Conservation (phyloP, 2,113 vertebrate genomes). For the Bombycilla garrulus region DNA sequence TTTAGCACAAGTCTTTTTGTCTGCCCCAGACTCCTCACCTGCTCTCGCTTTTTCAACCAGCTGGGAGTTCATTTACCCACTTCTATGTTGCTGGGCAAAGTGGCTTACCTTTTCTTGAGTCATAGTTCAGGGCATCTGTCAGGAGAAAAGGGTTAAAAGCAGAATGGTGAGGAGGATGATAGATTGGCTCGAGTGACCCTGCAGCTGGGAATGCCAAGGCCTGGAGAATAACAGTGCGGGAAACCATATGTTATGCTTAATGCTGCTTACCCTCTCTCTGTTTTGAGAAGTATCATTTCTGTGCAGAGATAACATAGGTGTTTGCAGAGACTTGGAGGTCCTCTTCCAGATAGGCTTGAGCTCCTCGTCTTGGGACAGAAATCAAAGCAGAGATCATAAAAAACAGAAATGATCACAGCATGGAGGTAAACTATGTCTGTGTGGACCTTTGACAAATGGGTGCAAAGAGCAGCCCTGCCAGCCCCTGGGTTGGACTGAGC, state of each 20-base stretch:
- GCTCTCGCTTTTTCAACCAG: neutral
- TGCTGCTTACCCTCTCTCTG: neutral
- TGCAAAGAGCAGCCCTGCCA: neutral
- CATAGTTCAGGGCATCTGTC: neutral
- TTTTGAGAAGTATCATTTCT: neutral
- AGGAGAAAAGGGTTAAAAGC: neutral
- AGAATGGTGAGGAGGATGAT: neutral
- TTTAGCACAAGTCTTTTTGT: neutral
- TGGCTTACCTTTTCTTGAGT: neutral
- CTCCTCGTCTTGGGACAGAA: neutral
- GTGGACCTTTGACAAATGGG: neutral
- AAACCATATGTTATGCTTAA: neutral
- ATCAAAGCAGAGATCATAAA: neutral
- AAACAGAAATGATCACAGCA: neutral
- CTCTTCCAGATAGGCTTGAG: neutral
- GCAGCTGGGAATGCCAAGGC: neutral
- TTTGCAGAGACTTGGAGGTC: neutral
- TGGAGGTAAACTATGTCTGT: neutral
- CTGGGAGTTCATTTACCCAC: neutral
- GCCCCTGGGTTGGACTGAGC: fast-evolving
- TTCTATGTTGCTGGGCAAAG: neutral
- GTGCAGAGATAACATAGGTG: neutral
- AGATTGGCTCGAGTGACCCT: neutral
- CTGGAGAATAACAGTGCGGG: neutral
- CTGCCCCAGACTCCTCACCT: neutral